Conservation (phyloP, 2,888 invertebrate genomes). For the Mellilla xanthometata region DNA sequence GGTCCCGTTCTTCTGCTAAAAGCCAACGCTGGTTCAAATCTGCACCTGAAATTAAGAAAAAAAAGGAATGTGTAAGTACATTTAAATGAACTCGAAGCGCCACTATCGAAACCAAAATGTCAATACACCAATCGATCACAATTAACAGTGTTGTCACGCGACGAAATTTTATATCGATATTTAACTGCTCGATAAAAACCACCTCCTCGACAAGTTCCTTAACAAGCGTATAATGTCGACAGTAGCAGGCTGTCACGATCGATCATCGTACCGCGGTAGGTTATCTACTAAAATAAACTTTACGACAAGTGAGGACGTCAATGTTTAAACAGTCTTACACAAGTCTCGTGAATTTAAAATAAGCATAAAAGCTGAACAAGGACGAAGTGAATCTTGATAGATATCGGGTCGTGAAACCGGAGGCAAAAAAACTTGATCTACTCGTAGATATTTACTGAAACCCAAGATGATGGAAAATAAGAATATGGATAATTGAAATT, state of each 20-base stretch:
- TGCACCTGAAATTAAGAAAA: slow-evolving; percentile 36
- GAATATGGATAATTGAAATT: too few relatives aligned
- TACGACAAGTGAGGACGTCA: slow-evolving; percentile 60
- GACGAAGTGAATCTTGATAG: not conserved
- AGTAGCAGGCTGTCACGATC: slow-evolving; percentile 61
- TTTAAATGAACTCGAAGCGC: not conserved
- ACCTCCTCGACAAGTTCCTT: slow-evolving; percentile 48
- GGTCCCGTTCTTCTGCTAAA: too few relatives aligned
- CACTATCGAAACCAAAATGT: slow-evolving; percentile 8
- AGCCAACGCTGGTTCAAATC: too few relatives aligned
- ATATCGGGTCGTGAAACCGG: not conserved
- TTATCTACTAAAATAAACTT: slow-evolving; percentile 62
- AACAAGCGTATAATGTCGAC: slow-evolving; percentile 53
- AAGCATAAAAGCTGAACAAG: slow-evolving; percentile 6
- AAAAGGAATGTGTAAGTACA: slow-evolving; percentile 5
- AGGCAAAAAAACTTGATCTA: not conserved
- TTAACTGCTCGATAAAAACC: slow-evolving; percentile 40
- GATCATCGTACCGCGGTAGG: slow-evolving; percentile 61
- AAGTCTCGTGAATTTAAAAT: slow-evolving; percentile 38
- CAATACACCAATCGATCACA: slow-evolving; percentile 56
- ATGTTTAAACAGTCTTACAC: slow-evolving; percentile 53
- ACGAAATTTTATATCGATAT: slow-evolving; percentile 56
- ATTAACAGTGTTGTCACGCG: slow-evolving; percentile 60
- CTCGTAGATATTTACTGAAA: not conserved
- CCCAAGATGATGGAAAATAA: too few relatives aligned